These are phyloP conservation scores for Rhipidura dahli DNA, from an alignment of 2,113 vertebrate species.

Conservation along the genomic window DNA sequence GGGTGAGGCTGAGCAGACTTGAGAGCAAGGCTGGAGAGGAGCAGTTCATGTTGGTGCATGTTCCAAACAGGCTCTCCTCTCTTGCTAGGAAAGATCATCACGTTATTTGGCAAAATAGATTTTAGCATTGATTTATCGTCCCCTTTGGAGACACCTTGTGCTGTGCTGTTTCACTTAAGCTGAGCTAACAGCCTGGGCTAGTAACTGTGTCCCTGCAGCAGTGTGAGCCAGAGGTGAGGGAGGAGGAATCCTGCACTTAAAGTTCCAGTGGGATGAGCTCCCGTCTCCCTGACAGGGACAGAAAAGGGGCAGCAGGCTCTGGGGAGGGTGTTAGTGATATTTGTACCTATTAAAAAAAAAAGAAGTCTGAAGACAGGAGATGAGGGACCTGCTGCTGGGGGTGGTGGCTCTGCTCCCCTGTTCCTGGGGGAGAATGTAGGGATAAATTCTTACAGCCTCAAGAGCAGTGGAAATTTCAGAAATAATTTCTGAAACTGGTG, in stretches of 20 bases:
- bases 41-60: fast-evolving
- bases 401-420: not conserved
- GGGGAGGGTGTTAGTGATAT: not conserved
- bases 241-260: not conserved
- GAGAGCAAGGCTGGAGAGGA: not conserved
- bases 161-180: fast-evolving
- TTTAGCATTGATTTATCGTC: not conserved
- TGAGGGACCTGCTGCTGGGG: not conserved
- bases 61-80: not conserved
- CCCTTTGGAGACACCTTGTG: not conserved
- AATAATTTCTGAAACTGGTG: slow-evolving; percentile 42
- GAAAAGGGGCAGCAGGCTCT: not conserved
- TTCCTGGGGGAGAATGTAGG: not conserved
- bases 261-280: not conserved
- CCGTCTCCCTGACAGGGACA: not conserved
- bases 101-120: not conserved
- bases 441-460: not conserved
- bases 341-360: not conserved
- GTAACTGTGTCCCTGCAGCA: not conserved
- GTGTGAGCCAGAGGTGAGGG: not conserved
- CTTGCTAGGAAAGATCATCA: not conserved
- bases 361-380: not conserved
- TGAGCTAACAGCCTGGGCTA: not conserved
- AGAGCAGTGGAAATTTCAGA: slow-evolving; percentile 3
- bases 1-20: not conserved